A percentile compares a stretch with the other conserved stretches of the same genome.
These are phyloP conservation scores for Alentia gelatinosa DNA, from an alignment of 2,888 invertebrate species.

Conservation along the genomic window DNA sequence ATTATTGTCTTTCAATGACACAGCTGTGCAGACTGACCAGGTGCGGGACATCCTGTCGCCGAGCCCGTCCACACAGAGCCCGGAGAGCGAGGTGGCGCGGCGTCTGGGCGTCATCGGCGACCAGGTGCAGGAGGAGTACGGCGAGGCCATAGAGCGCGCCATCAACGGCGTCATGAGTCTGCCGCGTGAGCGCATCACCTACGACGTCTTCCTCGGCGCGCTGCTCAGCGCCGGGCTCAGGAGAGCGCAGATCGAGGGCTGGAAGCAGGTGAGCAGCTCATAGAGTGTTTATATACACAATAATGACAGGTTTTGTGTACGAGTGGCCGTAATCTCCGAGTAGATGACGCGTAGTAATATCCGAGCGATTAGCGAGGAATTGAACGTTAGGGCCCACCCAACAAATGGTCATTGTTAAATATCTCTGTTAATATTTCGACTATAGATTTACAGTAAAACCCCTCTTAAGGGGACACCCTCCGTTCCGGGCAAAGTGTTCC, in stretches of 20 bases:
- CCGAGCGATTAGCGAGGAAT: too few relatives aligned
- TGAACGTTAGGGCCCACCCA: too few relatives aligned
- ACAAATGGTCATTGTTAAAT: too few relatives aligned
- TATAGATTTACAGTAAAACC: too few relatives aligned
- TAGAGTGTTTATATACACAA: too few relatives aligned
- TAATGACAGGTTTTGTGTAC: too few relatives aligned
- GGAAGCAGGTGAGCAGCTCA: conserved; percentile 56
- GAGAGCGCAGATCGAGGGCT: conserved; percentile 53
- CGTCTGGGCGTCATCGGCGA: conserved; percentile 70
- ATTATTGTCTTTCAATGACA: not conserved
- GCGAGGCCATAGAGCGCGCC: conserved; percentile 19
- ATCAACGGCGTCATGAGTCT: not conserved
- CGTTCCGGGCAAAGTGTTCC: too few relatives aligned
- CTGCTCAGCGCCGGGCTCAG: conserved; percentile 63
- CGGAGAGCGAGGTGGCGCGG: conserved; percentile 69
- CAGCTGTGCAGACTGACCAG: not conserved
- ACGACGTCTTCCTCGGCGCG: conserved; percentile 66
- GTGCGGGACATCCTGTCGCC: conserved; percentile 44
- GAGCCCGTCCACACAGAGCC: conserved; percentile 59
- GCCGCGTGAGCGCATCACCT: conserved; percentile 61
- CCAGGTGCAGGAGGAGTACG: conserved; percentile 56
- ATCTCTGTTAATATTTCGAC: too few relatives aligned
- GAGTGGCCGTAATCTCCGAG: too few relatives aligned
- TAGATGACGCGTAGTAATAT: too few relatives aligned
- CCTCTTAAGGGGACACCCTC: too few relatives aligned